Conservation (phyloP, 2,113 vertebrate genomes). For the Ursus arctos region DNA sequence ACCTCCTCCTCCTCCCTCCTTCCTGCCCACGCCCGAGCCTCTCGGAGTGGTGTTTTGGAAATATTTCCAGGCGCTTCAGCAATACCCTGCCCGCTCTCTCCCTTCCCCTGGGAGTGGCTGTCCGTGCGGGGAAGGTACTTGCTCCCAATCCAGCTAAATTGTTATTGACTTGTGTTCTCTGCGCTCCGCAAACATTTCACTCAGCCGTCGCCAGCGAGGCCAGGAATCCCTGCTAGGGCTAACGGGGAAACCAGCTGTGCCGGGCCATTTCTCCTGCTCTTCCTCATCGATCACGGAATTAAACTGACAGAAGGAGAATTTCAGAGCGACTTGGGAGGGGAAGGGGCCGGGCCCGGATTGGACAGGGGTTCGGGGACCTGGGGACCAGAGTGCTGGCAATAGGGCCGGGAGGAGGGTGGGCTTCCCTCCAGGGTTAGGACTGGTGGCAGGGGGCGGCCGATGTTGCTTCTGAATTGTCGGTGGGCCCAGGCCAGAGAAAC, state of each 20-base stretch:
- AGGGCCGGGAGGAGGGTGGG: not conserved
- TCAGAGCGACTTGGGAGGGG: constrained; percentile 48
- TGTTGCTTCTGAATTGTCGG: not conserved
- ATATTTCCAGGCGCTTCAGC: not conserved
- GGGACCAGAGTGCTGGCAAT: not conserved
- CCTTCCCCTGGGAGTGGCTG: constrained; percentile 72
- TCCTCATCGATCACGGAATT: constrained; percentile 89
- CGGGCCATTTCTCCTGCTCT: constrained; percentile 82
- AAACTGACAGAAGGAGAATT: constrained; percentile 86
- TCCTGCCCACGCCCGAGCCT: fast-evolving
- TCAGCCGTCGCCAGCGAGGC: constrained; percentile 81
- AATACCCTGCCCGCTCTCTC: not conserved
- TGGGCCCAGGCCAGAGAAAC: not conserved
- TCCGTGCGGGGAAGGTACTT: constrained; percentile 84
- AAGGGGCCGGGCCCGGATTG: constrained; percentile 50
- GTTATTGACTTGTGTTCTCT: constrained; percentile 89
- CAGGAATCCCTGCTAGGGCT: constrained; percentile 85
- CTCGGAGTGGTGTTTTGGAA: constrained; percentile 5
- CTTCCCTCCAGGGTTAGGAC: not conserved
- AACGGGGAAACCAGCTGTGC: constrained; percentile 88
- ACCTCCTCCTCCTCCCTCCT: not conserved
- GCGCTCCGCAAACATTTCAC: constrained; percentile 86
- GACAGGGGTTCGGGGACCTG: not conserved
- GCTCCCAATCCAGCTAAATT: constrained; percentile 88
- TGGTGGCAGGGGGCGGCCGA: not conserved